Evolutionary conservation across 1,140 invertebrate species (phyloP).

Genomic region (Adelges cooleyi): DNA sequence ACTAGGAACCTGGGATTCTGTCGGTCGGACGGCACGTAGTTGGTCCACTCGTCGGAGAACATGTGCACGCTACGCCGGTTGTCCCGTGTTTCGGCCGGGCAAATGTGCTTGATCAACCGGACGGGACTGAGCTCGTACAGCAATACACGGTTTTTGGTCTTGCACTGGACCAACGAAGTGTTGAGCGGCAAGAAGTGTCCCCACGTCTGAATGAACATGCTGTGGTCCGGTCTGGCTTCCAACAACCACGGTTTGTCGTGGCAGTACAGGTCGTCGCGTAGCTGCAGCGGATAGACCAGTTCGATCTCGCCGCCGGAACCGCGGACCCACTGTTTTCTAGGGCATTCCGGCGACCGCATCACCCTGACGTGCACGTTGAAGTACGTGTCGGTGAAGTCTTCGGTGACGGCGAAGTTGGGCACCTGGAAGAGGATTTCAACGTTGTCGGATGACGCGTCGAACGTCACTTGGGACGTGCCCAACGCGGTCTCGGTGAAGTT

Average conservation of each 20-base stretch:
- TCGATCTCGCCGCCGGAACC: constrained; percentile 62
- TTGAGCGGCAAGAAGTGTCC: constrained; percentile 40
- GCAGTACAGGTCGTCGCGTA: constrained; percentile 44
- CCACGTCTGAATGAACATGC: constrained; percentile 56
- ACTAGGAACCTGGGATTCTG: constrained; percentile 47
- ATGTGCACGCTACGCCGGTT: constrained; percentile 55
- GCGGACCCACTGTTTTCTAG: constrained; percentile 49
- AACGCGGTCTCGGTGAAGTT: constrained; percentile 56
- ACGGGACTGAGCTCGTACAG: constrained; percentile 42
- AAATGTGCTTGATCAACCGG: constrained; percentile 58
- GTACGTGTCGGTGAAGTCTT: constrained; percentile 65
- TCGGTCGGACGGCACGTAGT: not conserved
- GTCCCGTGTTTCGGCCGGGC: constrained; percentile 55
- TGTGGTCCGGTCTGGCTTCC: constrained; percentile 60
- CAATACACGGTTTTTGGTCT: constrained; percentile 56
- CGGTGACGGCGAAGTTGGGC: constrained; percentile 62
- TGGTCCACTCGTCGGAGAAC: constrained; percentile 58
- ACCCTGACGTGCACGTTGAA: constrained; percentile 64
- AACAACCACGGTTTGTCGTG: constrained; percentile 64
- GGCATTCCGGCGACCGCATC: constrained; percentile 50
- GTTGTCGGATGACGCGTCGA: constrained; percentile 20
- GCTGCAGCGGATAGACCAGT: constrained; percentile 40
- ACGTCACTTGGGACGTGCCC: constrained; percentile 46
- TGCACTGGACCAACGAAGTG: constrained; percentile 40
- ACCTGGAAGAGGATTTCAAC: constrained; percentile 57